Percentiles rank a stretch among this genome's conserved stretches.
These are phyloP conservation scores for Diachasma alloeum DNA, from an alignment of 1,140 invertebrate species.

Conservation along the genomic window DNA sequence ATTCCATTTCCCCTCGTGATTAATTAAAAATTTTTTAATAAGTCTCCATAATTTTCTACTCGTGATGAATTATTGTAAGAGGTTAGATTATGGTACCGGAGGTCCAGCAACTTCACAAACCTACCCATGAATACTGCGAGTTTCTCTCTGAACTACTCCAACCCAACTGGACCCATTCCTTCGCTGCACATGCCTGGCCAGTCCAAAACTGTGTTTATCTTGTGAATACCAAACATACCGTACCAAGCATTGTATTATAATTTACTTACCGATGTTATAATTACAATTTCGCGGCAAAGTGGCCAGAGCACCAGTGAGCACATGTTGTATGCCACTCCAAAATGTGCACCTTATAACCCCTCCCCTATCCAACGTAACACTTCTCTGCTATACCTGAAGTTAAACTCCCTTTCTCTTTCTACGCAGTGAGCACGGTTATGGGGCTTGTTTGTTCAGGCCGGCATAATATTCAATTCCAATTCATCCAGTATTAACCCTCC, in stretches of 20 bases:
- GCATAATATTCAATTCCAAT: conserved; percentile 65
- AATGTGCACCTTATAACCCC: neutral
- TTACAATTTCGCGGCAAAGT: conserved; percentile 50
- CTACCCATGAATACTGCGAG: neutral
- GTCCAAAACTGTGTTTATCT: conserved; percentile 54
- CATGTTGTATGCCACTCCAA: neutral
- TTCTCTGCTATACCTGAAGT: neutral
- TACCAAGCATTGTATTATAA: conserved; percentile 61
- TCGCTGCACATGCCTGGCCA: neutral
- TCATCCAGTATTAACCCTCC: conserved; percentile 41
- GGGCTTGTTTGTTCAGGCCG: conserved; percentile 56
- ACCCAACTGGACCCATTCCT: neutral
- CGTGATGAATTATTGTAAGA: neutral
- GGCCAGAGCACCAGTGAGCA: neutral
- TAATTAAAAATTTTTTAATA: neutral
- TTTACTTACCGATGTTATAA: conserved; percentile 66
- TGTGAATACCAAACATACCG: conserved; percentile 61
- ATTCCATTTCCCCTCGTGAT: no score
- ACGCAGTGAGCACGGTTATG: conserved; percentile 22
- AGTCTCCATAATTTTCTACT: neutral
- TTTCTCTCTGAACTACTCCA: neutral
- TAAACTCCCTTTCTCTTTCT: neutral
- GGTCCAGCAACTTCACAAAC: conserved; percentile 22
- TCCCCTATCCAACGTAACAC: neutral
- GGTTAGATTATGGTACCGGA: neutral